Base-by-base conservation (phyloP, 37 sponge, comb jelly and placozoan species). In the Chondrosia reniformis region DNA sequence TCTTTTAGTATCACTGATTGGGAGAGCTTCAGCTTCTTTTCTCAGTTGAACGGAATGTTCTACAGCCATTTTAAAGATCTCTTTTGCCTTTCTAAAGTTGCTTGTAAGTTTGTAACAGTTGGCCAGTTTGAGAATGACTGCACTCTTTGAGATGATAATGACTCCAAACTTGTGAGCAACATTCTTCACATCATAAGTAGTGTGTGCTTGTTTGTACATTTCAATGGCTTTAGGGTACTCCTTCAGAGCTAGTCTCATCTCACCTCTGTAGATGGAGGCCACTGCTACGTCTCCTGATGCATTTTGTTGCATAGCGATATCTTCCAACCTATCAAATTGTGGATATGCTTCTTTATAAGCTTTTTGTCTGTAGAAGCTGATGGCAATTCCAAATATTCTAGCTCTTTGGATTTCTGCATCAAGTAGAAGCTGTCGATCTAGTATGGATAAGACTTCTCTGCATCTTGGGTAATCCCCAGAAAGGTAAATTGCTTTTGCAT, bases 241-340 rank as follows among this genome's bases (percentile, higher is more conserved):
- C 31, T 37, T 32, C 34, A 41, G 46, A 2, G 76, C 32, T 15
- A 75, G 37, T 25, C 79, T 46, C 21, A 85, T 63, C 49, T 90
- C 86, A 43, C 90, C 90, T 28, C 85, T 34, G 76, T 90, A 90
- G n/a, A 85, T 58, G 36, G 43, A 66, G 41, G 78, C 59, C 17
- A 90, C 46, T 24, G 77, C 21, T 4, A 63, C 55, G 43, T 90
- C 83, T 44, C 80, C 80, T 43, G 55, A 24, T 19, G 67, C 72
- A 36, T 37, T 0, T 19, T 43, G 58, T n/a, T 40, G 28, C 12
- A 37, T 13, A 21, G 83, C 83, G n/a, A 75, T 24, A 12, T 28
- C 76, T 55, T 63, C 49, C n/a, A 52, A 46, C 69, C 67, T 71
- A 34, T 77, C 65, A 24, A 83, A 59, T 33, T 49, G 33, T 39